A percentile compares a stretch with the other conserved stretches of the same genome.
Evolutionary conservation across 2,797 vertebrate species (phyloP).

Genomic region (Miichthys miiuy): DNA sequence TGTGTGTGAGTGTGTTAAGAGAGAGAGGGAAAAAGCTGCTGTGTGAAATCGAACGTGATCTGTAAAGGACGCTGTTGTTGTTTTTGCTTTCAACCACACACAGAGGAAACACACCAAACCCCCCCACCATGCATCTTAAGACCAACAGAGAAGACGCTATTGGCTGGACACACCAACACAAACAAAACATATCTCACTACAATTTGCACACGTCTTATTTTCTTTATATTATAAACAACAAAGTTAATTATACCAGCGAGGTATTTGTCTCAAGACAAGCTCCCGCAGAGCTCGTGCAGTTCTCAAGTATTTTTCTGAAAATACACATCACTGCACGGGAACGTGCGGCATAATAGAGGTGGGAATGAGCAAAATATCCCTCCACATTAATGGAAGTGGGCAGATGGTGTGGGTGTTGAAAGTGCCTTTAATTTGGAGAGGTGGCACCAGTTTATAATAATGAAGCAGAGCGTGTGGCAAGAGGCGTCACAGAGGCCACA

Average conservation of each 20-base stretch:
- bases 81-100: constrained; percentile 29
- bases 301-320: constrained; percentile 48
- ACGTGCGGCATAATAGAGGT: constrained; percentile 15
- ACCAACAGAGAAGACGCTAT: constrained; percentile 8
- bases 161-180: constrained; percentile 6
- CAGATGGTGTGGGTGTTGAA: constrained; percentile 65
- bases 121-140: not conserved
- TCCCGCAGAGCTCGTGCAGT: constrained; percentile 19
- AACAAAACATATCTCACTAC: constrained; percentile 7
- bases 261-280: constrained; percentile 1
- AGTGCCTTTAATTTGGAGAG: constrained; percentile 57
- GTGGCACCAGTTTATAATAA: constrained; percentile 42
- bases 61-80: constrained; percentile 35
- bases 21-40: constrained; percentile 5
- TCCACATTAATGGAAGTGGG: constrained; percentile 64
- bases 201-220: constrained; percentile 2
- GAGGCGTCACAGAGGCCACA: constrained; percentile 5
- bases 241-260: not conserved
- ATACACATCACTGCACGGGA: constrained; percentile 25
- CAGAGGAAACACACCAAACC: constrained; percentile 14
- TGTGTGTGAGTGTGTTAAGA: not conserved
- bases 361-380: constrained; percentile 49
- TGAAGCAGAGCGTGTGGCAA: constrained; percentile 19
- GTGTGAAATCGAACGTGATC: constrained; percentile 42
- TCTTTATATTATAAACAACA: constrained; percentile 6